phyloP scores from a whole-genome alignment of 2,113 vertebrate genomes.

The western clawed frog (Xenopus tropicalis) region DNA sequence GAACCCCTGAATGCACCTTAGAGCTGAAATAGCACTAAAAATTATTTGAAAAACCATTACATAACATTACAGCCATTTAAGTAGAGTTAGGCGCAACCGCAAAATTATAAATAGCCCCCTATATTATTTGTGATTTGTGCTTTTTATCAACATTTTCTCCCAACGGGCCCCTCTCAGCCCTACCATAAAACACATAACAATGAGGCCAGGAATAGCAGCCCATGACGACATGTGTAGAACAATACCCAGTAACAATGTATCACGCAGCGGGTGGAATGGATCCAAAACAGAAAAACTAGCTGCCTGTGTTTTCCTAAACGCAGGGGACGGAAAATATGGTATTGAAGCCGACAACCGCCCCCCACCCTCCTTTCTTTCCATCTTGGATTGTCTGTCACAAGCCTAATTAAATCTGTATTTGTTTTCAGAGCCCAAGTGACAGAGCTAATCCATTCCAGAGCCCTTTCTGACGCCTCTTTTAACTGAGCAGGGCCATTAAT shows the following conservation, averaged over 20 bases:
- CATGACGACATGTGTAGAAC: background rate
- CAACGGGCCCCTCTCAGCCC: no score
- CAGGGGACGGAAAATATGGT: background rate
- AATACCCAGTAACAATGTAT: background rate
- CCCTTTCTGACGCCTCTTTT: constrained; percentile 1
- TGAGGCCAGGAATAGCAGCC: no score
- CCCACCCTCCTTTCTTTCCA: background rate
- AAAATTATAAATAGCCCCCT: no score
- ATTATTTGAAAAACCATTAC: no score
- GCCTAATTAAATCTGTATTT: constrained; percentile 25
- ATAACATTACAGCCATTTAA: no score
- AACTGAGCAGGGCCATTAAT: constrained; percentile 17
- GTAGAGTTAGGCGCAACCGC: no score
- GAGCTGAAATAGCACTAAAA: no score
- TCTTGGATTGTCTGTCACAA: constrained; percentile 7
- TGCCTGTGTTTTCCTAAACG: no score
- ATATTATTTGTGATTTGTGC: no score
- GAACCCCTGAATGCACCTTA: no score
- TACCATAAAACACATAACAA: no score
- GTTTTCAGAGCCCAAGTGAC: constrained; percentile 22
- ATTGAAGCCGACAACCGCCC: background rate
- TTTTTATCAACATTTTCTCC: no score
- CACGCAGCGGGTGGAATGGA: background rate
- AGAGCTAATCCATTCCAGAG: constrained; percentile 23
- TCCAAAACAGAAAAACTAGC: background rate